phyloP scores from a whole-genome alignment of 2,113 vertebrate genomes.

The Phalacrocorax carbo region DNA sequence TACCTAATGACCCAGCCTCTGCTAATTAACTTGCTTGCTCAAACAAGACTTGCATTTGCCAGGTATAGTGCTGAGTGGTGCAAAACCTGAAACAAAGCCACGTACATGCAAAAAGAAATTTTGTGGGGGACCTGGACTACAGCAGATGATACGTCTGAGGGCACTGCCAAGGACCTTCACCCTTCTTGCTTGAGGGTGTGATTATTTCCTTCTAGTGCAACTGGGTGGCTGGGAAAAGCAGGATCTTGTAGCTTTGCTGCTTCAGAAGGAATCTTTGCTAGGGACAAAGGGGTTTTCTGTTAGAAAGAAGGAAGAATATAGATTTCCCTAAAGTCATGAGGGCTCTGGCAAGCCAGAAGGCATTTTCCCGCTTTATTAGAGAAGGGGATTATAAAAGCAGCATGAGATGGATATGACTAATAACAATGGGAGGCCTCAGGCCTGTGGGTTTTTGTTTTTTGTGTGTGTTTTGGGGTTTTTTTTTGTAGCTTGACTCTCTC shows the following conservation, averaged over 20 bases:
- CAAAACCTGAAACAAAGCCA: neutral
- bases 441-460: neutral
- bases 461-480: neutral
- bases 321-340: neutral
- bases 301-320: neutral
- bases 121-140: neutral
- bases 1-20: neutral
- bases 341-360: neutral
- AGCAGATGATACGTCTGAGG: neutral
- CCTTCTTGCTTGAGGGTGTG: neutral
- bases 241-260: neutral
- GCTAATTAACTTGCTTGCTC: neutral
- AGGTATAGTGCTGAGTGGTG: neutral
- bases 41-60: neutral
- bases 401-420: neutral
- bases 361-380: neutral
- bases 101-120: rapidly evolving
- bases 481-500: neutral
- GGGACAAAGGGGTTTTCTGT: neutral
- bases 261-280: neutral
- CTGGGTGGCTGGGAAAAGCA: neutral
- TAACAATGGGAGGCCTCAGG: neutral
- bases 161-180: neutral
- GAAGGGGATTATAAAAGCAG: neutral
- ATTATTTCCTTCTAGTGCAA: neutral